Percentiles rank a stretch among this genome's conserved stretches.
phyloP scores from a whole-genome alignment of 2,113 vertebrate species.

The Salvelinus fontinalis region DNA sequence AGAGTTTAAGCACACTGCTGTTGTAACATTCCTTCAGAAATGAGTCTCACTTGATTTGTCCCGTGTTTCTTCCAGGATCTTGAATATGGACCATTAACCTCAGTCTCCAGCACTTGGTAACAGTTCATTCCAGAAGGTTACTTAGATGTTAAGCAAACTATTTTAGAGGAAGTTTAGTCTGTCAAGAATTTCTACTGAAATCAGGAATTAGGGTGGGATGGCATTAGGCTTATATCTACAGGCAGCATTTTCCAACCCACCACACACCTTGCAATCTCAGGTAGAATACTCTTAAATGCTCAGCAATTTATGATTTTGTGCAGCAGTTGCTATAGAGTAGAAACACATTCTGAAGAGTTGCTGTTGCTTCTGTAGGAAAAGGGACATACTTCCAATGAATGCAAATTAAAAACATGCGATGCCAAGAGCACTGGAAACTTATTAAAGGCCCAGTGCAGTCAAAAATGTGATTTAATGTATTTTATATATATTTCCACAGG shows the following conservation, averaged over 20 bases:
- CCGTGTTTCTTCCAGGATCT: neutral
- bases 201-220: neutral
- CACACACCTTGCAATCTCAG: neutral
- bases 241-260: neutral
- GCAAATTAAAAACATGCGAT: conserved; percentile 32
- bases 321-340: neutral
- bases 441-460: conserved; percentile 7
- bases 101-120: neutral
- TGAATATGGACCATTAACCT: neutral
- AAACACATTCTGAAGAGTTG: neutral
- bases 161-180: neutral
- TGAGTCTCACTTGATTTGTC: neutral
- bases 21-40: neutral
- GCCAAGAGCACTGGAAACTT: conserved; percentile 8
- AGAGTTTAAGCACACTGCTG: neutral
- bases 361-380: neutral
- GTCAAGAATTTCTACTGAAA: neutral
- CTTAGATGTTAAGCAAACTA: neutral
- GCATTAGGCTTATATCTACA: neutral
- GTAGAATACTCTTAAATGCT: neutral
- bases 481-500: too few species aligned
- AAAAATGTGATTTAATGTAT: neutral
- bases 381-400: neutral
- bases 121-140: neutral
- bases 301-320: neutral